Evolutionary conservation across 23 tunicate genomes (phyloP), one percentile per base, ranked within the genome.

Genomic region (Ciona savignyi): DNA sequence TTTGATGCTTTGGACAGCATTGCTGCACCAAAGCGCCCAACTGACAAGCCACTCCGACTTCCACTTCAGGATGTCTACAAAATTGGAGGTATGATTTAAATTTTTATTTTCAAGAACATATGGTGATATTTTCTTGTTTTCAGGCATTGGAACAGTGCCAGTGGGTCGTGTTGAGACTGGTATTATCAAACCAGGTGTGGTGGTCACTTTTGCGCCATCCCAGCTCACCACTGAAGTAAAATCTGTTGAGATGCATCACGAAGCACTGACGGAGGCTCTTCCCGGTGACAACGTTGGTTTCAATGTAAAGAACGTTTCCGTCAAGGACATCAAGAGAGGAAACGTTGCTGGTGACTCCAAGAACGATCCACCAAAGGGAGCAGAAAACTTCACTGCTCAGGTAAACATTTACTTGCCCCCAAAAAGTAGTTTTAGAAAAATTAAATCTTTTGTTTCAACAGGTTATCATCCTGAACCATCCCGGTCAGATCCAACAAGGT

Each of bases 141-240:
- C 29, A 88, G 99, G 99, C 62, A 94, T 94, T 87, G 99, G 99
- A 87, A 94, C 99, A 29, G 99, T 94, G 6, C 95, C 99, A 60
- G 99, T 94, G 22, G 99, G 99, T 2, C 83, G 99, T 24, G 95
- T 94, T 29, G 99, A 94, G 60, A 94, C 99, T 70, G 99, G 99
- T 27, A 75, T 79, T 20, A 67, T 94, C 27, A 94, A 87, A 49
- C 90, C 95, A 60, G 95, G 86, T 0, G 72, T 77, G 66, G 86
- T 88, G 33, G 79, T 78, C 65, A 83, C 95, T 20, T 94, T 94
- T 67, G 95, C 99, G 33, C 99, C 99, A 4, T 74, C 25, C 30
- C 66, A 64, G 64, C 29, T 94, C 21, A 68, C 80, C 63, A 87
- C 99, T 70, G 95, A 94, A 83, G 95, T 94, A 3, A 88, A 94